Conservation (phyloP, 2,888 invertebrate genomes). For the Acanthosepion lycidas region DNA sequence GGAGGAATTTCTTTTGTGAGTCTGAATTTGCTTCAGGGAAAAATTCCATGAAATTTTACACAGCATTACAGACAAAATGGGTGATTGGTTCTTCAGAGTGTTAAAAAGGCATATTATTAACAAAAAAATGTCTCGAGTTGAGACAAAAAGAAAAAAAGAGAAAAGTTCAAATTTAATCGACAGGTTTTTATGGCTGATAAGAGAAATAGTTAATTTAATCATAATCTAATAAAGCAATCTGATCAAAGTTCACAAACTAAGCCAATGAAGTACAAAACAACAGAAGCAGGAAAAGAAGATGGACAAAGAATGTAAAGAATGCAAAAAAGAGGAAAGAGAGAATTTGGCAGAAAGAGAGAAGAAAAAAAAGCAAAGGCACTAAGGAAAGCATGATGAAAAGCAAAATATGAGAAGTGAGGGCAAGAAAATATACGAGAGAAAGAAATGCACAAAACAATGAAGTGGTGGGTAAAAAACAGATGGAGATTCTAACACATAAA, state of each 20-base stretch:
- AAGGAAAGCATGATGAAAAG: too few species aligned
- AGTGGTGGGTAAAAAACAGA: not conserved
- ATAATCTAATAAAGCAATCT: not conserved
- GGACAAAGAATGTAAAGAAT: not conserved
- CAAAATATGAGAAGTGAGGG: too few species aligned
- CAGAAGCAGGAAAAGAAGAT: not conserved
- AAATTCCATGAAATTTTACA: not conserved
- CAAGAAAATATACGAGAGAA: not conserved
- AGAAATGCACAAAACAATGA: not conserved
- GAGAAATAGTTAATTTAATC: not conserved
- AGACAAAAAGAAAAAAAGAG: not conserved
- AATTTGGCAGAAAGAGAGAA: too few species aligned
- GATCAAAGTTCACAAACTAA: not conserved
- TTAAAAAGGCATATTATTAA: not conserved
- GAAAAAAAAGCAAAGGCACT: too few species aligned
- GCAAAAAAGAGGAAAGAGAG: not conserved
- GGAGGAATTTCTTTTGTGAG: not conserved
- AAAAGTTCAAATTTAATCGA: not conserved
- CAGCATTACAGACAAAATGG: not conserved
- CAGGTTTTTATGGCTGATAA: not conserved
- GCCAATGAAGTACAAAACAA: not conserved
- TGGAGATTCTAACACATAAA: not conserved
- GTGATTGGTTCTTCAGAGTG: not conserved
- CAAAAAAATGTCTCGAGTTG: not conserved
- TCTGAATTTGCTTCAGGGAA: constrained; percentile 4